Conservation (phyloP, 2,797 vertebrate species). For the Crypturellus tataupa region DNA sequence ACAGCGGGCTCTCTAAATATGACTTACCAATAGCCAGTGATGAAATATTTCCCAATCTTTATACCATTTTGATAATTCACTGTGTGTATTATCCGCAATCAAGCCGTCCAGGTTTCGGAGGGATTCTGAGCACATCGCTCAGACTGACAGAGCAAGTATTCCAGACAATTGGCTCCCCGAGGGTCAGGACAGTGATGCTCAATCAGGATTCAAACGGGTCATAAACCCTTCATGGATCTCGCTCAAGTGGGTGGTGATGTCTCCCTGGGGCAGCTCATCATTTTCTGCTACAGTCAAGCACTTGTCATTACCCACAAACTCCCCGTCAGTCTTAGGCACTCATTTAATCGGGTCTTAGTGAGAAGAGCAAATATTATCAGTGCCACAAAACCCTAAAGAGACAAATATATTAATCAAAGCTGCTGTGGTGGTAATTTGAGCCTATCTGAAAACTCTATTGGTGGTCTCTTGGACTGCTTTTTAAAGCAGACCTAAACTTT, state of each 20-base stretch:
- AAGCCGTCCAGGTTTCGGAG: slow-evolving; percentile 65
- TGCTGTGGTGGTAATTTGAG: slow-evolving; percentile 38
- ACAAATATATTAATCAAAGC: slow-evolving; percentile 70
- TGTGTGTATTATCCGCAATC: slow-evolving; percentile 70
- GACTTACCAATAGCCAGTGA: background rate
- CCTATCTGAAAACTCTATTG: slow-evolving; percentile 24
- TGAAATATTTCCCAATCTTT: slow-evolving; percentile 54
- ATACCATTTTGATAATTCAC: slow-evolving; percentile 74
- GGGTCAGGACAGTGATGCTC: slow-evolving; percentile 83
- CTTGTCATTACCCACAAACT: slow-evolving; percentile 84
- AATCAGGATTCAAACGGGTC: slow-evolving; percentile 86
- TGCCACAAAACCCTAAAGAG: slow-evolving; percentile 68
- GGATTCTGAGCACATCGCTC: slow-evolving; percentile 81
- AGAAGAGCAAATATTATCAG: slow-evolving; percentile 64
- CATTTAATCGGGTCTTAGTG: slow-evolving; percentile 78
- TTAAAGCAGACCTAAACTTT: background rate
- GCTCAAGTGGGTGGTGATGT: slow-evolving; percentile 83
- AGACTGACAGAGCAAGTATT: slow-evolving; percentile 84
- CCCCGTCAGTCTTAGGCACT: slow-evolving; percentile 78
- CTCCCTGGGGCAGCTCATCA: slow-evolving; percentile 83
- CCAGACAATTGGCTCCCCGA: slow-evolving; percentile 84
- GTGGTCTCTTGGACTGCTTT: background rate
- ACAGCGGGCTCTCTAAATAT: background rate
- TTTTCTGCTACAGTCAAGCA: slow-evolving; percentile 80
- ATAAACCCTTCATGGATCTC: slow-evolving; percentile 85